Base-by-base conservation (phyloP, 2,888 invertebrate species). In the Lasioglossum villosulum region DNA sequence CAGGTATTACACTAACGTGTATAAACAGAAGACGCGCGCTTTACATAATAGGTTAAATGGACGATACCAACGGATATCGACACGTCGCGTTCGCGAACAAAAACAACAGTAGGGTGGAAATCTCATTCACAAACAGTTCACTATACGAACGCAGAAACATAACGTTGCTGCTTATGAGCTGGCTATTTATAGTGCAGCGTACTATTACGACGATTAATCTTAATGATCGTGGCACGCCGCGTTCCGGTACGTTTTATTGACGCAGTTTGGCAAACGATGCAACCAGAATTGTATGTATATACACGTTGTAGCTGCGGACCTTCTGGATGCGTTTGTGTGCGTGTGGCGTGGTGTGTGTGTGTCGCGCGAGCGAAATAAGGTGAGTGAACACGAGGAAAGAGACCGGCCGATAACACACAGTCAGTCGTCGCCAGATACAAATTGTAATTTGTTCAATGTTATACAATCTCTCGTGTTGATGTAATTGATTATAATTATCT, bases 171-270 rank as follows among this genome's bases (percentile, higher is more conserved):
- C 63, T 83, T 75, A 63, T 63, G 16, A 23, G 19, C 14, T 14
- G 37, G 4, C 52, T 75, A 42, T 73, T 72, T 81, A 72, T 81
- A 81, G 52, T n/a, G 10, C 16, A 56, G 12, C 16, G 19, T 73
- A 56, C 42, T 75, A 83, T 34, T n/a, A 16, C 23, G 19, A 59
- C 10, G 37, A 76, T 82, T 66, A 76, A 56, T 66, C 16, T 75
- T 72, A 37, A 42, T 45, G 34, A 37, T 5, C 6, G 48, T 52
- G n/a, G 66, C 63, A 72, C n/a, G 42, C 19, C 14, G 23, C n/a
- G 5, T 75, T 34, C 19, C 42, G 73, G 52, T 10, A 72, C 42
- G 34, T 71, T 59, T 68, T 52, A 76, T 76, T 73, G 45, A 66
- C 6, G 14, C 10, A 14, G 37, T 34, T 74, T 63, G 77, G 16